Base-by-base conservation (phyloP, 2,888 invertebrate genomes). In the Drosophila rubida region DNA sequence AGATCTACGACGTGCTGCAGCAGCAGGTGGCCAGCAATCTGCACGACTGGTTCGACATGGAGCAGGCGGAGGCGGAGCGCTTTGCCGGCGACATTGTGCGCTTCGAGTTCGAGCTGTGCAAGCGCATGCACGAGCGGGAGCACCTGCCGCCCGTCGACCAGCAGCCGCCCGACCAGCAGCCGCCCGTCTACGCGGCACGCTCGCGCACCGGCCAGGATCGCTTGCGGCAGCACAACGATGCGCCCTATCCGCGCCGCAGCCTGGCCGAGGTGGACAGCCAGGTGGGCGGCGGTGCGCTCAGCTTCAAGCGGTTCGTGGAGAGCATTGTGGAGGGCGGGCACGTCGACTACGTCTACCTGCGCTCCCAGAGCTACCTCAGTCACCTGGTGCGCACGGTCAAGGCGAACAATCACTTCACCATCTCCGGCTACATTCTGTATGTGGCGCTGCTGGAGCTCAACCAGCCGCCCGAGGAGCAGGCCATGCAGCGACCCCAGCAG, bases 371-470 rank as follows among this genome's bases (percentile, higher is more conserved):
- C 2, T 91, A 91, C 41, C 78, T 91, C 4, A 48, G 57, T 0
- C 87, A 90, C 25, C 48, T 91, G 57, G 80, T 75, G 14, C 76
- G 60, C 16, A 74, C 84, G 0, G 30, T 80, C 0, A 84, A 70
- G 22, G 58, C 27, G 3, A 80, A 78, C 30, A 64, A 82, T 2
- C 82, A 76, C 1, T 74, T 84, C 1, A 81, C 86, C 0, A 71
- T 91, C 1, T 78, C 89, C 8, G 80, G 91, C 7, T 91, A 91
- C 51, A 89, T 91, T 9, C 76, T 91, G 54, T 91, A 91, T 59
- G 65, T 86, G 0, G 89, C 88, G 0, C 39, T 90, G 16, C 14
- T 78, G 42, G 75, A 74, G 53, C 61, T 87, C 0, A 73, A 82
- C 44, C 69, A 81, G 25, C 59, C 57, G 2, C 50, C 76, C 2